phyloP scores from a whole-genome alignment of 2,888 invertebrate genomes.

The Pegoplata infirma region DNA sequence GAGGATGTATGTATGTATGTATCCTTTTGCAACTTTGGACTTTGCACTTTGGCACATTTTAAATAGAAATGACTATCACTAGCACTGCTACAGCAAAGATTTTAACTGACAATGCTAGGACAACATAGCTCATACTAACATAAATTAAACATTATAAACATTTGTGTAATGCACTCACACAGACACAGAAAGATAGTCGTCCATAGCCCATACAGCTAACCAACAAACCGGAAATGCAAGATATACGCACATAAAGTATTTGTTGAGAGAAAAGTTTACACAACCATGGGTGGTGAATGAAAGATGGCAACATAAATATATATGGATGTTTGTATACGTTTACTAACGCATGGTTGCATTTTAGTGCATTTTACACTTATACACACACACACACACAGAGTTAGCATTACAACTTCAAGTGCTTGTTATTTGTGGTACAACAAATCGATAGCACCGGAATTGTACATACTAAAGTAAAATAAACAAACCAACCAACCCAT shows the following conservation, averaged over 20 bases:
- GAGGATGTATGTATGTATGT: constrained; percentile 51
- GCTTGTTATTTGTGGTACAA: constrained; percentile 37
- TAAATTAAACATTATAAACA: constrained; percentile 35
- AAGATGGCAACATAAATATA: background rate
- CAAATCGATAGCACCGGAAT: constrained; percentile 48
- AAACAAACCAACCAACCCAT: constrained; percentile 37
- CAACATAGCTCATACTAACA: constrained; percentile 28
- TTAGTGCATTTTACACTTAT: constrained; percentile 5
- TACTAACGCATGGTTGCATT: constrained; percentile 30
- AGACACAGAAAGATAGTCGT: background rate
- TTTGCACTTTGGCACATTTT: constrained; percentile 63
- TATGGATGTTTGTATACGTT: background rate
- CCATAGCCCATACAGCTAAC: constrained; percentile 7
- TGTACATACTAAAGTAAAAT: constrained; percentile 21
- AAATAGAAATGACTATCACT: constrained; percentile 36
- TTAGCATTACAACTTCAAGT: constrained; percentile 27
- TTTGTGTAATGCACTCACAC: constrained; percentile 27
- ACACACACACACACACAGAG: background rate
- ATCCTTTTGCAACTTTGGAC: constrained; percentile 55
- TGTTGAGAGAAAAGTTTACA: background rate
- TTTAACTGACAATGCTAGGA: constrained; percentile 40
- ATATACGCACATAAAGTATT: constrained; percentile 31
- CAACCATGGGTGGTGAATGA: constrained; percentile 18
- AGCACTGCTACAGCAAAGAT: constrained; percentile 54
- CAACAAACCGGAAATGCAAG: constrained; percentile 52